Percentiles rank a stretch among this genome's conserved stretches.
Conservation (phyloP, 1,140 invertebrate genomes). For the Drosophila littoralis region DNA sequence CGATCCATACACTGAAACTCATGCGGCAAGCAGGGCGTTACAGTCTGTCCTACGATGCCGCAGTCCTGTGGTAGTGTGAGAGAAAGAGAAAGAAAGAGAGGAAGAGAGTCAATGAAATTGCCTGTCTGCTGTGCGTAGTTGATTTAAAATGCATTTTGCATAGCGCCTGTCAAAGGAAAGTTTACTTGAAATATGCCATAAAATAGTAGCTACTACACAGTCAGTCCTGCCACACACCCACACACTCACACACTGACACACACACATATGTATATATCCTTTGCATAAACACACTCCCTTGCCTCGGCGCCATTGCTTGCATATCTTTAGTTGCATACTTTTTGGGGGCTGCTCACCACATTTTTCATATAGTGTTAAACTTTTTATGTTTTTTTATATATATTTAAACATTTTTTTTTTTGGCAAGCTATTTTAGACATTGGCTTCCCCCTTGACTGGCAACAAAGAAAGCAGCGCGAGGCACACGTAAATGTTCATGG, state of each 20-base stretch:
- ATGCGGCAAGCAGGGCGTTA: constrained; percentile 86
- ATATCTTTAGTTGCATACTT: constrained; percentile 54
- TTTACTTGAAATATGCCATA: constrained; percentile 42
- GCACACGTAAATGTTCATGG: constrained; percentile 77
- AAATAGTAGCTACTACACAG: constrained; percentile 43
- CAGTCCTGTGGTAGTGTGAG: constrained; percentile 85
- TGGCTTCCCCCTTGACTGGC: constrained; percentile 41
- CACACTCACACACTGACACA: too few species aligned
- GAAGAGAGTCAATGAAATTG: constrained; percentile 33
- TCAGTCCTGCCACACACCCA: not conserved
- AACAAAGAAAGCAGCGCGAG: constrained; percentile 64
- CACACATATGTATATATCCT: not conserved
- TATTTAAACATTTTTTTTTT: constrained; percentile 11
- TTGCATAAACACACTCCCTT: constrained; percentile 7
- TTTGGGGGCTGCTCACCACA: constrained; percentile 23
- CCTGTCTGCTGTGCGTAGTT: constrained; percentile 30
- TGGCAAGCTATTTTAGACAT: constrained; percentile 57
- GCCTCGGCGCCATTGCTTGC: constrained; percentile 31
- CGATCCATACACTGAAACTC: constrained; percentile 94
- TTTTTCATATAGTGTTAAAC: constrained; percentile 27
- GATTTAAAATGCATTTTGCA: constrained; percentile 43
- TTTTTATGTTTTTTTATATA: constrained; percentile 5
- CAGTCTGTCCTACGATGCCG: constrained; percentile 76
- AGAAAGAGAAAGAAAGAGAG: not conserved
- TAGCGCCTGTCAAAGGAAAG: constrained; percentile 34